phyloP scores from a whole-genome alignment of 2,113 vertebrate genomes.

The Crotalus tigris region DNA sequence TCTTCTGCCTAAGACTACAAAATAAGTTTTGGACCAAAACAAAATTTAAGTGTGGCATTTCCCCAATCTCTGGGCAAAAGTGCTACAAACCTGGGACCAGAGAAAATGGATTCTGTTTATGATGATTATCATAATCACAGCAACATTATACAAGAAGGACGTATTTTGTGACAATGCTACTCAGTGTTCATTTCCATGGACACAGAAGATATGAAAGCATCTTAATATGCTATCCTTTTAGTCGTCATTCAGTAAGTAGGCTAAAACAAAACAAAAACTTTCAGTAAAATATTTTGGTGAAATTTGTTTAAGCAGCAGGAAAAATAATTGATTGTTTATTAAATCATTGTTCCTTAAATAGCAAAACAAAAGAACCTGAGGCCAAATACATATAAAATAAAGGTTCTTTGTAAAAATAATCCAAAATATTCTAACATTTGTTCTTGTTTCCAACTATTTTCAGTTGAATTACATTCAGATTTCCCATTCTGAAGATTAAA shows the following conservation, averaged over 20 bases:
- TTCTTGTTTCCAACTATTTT: neutral
- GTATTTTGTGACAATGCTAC: neutral
- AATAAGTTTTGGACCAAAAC: neutral
- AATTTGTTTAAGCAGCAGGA: neutral
- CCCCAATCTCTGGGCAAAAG: neutral
- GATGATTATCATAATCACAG: neutral
- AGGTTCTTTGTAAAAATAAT: neutral
- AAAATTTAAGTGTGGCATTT: neutral
- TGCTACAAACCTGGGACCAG: neutral
- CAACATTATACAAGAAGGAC: neutral
- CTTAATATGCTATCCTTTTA: neutral
- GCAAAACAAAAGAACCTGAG: neutral
- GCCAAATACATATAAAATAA: neutral
- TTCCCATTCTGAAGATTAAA: neutral
- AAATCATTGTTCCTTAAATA: neutral
- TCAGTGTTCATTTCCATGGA: neutral
- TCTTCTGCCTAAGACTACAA: neutral
- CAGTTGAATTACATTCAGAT: conserved; percentile 3
- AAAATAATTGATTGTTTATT: neutral
- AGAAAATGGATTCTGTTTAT: neutral
- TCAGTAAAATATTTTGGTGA: neutral
- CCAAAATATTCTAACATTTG: neutral
- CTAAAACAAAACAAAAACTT: neutral
- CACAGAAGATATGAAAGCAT: neutral
- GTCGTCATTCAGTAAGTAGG: neutral